These are phyloP conservation scores for Phymastichus coffea DNA, from an alignment of 1,140 invertebrate genomes.

Conservation along the genomic window DNA sequence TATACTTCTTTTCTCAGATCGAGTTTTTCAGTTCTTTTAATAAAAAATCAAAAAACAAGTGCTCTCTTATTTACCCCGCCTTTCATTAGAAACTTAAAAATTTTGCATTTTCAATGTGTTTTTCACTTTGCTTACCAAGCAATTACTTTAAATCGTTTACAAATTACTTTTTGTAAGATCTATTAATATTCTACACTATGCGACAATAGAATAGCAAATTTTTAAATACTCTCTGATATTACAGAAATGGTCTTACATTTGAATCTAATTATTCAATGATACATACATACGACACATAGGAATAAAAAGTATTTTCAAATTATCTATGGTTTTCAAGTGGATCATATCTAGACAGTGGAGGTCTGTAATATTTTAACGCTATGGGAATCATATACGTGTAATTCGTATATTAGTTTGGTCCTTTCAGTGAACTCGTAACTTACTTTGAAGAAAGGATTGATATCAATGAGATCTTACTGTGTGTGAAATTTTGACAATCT, in stretches of 20 bases:
- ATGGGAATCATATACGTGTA: conserved; percentile 14
- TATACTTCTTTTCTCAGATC: conserved; percentile 4
- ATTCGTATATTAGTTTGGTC: conserved; percentile 15
- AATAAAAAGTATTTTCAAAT: conserved; percentile 3
- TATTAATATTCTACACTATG: too few relatives aligned
- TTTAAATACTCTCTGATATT: too few relatives aligned
- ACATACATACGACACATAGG: conserved; percentile 8
- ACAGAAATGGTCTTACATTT: not conserved
- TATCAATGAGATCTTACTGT: conserved; percentile 13
- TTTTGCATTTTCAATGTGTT: not conserved
- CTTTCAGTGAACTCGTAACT: not conserved
- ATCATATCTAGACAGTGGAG: conserved; percentile 2
- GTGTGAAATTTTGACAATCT: too few relatives aligned
- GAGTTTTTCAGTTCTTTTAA: not conserved
- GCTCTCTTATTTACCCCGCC: not conserved
- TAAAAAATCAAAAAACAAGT: conserved; percentile 2
- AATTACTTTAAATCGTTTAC: not conserved
- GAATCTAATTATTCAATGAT: not conserved
- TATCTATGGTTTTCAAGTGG: not conserved
- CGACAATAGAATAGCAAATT: too few relatives aligned
- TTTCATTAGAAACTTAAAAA: not conserved
- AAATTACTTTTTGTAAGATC: not conserved
- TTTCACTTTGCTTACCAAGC: conserved; percentile 24
- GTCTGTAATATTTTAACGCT: conserved; percentile 8
- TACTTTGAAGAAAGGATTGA: not conserved